Percentiles rank a stretch among this genome's conserved stretches.
phyloP scores from a whole-genome alignment of 2,797 vertebrate genomes.

The Acanthurus lineatus region DNA sequence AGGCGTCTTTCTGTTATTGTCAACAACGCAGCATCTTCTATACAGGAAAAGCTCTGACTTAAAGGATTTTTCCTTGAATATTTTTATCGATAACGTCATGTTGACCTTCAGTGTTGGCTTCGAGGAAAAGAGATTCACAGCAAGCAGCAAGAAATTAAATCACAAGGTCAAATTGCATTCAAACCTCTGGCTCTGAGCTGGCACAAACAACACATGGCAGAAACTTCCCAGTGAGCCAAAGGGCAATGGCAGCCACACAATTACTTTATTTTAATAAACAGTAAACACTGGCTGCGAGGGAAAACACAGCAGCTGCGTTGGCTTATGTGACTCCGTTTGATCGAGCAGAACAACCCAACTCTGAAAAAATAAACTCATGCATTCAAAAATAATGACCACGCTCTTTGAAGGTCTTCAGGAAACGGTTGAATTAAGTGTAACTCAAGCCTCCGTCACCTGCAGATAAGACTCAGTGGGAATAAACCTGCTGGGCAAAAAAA shows the following conservation, averaged over 20 bases:
- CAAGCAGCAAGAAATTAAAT: slow-evolving; percentile 35
- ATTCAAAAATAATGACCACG: slow-evolving; percentile 5
- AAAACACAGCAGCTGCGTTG: slow-evolving; percentile 9
- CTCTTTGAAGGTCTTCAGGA: slow-evolving; percentile 16
- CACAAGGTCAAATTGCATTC: slow-evolving; percentile 43
- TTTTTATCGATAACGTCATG: not conserved
- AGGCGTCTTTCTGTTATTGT: not conserved
- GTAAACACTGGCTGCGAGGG: slow-evolving; percentile 33
- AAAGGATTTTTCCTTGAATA: no score
- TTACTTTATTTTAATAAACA: slow-evolving; percentile 38
- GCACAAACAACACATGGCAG: slow-evolving; percentile 18
- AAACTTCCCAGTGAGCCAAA: slow-evolving; percentile 29
- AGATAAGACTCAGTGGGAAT: slow-evolving; percentile 32
- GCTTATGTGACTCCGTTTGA: slow-evolving; percentile 9
- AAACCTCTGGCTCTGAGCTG: slow-evolving; percentile 27
- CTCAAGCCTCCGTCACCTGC: slow-evolving; percentile 22
- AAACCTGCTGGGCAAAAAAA: slow-evolving; percentile 8
- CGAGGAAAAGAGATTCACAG: not conserved
- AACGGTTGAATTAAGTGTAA: slow-evolving; percentile 1
- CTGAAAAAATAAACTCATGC: slow-evolving; percentile 22
- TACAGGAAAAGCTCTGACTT: no score
- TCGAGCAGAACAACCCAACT: slow-evolving; percentile 22
- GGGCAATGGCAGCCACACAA: slow-evolving; percentile 23
- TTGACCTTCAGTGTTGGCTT: not conserved
- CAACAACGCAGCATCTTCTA: no score